Percentiles rank a stretch among this genome's conserved stretches.
Evolutionary conservation across 2,797 vertebrate species (phyloP).

Genomic region (Alca torda): DNA sequence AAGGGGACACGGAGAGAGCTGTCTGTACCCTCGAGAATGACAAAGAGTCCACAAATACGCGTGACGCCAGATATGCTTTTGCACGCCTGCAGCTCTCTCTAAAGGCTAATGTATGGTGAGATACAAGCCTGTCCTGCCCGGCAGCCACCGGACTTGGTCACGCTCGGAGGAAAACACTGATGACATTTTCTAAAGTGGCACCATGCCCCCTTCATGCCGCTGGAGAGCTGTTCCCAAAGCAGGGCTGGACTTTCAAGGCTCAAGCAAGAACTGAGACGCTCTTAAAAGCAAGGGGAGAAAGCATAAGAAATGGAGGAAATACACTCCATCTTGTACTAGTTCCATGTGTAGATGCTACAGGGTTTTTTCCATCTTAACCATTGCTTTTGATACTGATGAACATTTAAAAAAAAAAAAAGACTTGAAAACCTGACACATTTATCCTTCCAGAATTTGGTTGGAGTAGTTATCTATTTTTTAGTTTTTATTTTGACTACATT

Average conservation of each 20-base stretch:
- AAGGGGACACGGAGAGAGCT: not conserved
- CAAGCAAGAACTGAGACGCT: not conserved
- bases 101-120: not conserved
- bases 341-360: not conserved
- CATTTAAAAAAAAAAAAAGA: not conserved
- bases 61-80: not conserved
- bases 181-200: rapidly evolving
- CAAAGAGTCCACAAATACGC: not conserved
- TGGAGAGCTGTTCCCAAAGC: not conserved
- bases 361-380: not conserved
- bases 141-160: not conserved
- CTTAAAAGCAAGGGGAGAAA: not conserved
- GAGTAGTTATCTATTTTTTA: not conserved
- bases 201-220: not conserved
- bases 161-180: not conserved
- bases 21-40: not conserved
- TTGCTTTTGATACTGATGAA: not conserved
- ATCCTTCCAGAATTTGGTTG: not conserved
- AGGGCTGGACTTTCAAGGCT: not conserved
- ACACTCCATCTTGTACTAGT: not conserved
- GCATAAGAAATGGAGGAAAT: not conserved
- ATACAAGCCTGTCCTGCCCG: not conserved
- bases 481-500: not conserved
- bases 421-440: rapidly evolving
- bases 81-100: not conserved